phyloP scores from a whole-genome alignment of 2,888 invertebrate genomes.

The Eupsilia transversa region DNA sequence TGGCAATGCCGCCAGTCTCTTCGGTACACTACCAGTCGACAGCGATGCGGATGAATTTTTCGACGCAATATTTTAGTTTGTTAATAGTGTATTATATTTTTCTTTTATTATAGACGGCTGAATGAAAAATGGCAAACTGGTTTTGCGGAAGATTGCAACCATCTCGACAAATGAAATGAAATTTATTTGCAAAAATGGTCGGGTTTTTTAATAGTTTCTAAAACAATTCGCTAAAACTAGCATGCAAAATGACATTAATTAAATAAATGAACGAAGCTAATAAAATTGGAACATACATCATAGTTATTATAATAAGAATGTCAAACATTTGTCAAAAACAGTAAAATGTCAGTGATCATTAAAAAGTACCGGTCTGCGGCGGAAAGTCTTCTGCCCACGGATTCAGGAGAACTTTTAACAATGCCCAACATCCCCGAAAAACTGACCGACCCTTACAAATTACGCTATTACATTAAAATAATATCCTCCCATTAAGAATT shows the following conservation, averaged over 20 bases:
- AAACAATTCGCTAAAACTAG: no score
- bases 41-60: neutral
- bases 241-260: no score
- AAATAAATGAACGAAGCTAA: no score
- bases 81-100: neutral
- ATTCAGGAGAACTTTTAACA: conserved; percentile 18
- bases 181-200: no score
- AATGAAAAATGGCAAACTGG: neutral
- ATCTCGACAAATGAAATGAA: no score
- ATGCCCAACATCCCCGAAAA: conserved; percentile 26
- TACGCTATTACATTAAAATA: conserved; percentile 60
- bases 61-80: neutral
- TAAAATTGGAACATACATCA: no score
- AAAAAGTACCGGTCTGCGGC: neutral
- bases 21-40: neutral
- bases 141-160: neutral
- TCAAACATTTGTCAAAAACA: no score
- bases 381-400: neutral
- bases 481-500: conserved; percentile 47
- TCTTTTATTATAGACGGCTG: neutral
- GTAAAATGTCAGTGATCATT: no score
- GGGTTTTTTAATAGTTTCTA: no score
- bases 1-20: neutral
- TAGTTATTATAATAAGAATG: no score
- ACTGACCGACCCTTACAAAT: conserved; percentile 46